These are phyloP conservation scores for Hylia prasina DNA, from an alignment of 2,113 vertebrate species.

Conservation along the genomic window DNA sequence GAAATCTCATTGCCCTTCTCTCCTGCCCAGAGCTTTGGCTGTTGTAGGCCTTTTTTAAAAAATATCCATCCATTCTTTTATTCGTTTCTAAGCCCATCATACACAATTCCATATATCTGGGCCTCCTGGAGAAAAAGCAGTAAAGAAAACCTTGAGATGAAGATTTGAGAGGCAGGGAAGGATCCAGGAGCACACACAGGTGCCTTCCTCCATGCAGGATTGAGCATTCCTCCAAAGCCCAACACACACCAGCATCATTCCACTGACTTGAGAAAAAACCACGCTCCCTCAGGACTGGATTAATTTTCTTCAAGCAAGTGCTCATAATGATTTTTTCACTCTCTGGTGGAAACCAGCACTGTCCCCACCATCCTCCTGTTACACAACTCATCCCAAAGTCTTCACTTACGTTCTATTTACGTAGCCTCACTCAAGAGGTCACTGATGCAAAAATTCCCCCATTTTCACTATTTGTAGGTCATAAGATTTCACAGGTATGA, in stretches of 20 bases:
- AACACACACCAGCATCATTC: rapidly evolving
- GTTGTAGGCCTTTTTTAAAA: rapidly evolving
- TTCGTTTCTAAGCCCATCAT: neutral
- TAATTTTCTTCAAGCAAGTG: neutral
- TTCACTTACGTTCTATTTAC: neutral
- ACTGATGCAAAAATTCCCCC: neutral
- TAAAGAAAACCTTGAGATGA: neutral
- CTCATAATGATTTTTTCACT: neutral
- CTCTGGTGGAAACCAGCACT: neutral
- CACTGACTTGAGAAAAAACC: neutral
- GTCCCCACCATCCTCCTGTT: neutral
- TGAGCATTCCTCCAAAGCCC: neutral
- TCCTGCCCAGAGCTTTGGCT: rapidly evolving
- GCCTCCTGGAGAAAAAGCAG: neutral
- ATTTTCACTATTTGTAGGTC: neutral
- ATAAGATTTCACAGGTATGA: constrained; percentile 40
- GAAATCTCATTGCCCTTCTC: neutral
- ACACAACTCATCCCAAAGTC: neutral
- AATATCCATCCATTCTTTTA: neutral
- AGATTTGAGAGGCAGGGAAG: neutral
- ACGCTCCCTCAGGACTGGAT: rapidly evolving
- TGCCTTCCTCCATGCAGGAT: neutral
- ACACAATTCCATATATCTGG: neutral
- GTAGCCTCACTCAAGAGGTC: neutral
- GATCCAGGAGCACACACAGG: neutral